Evolutionary conservation across 2,113 vertebrate genomes (phyloP).

Genomic region (Pollachius pollachius): DNA sequence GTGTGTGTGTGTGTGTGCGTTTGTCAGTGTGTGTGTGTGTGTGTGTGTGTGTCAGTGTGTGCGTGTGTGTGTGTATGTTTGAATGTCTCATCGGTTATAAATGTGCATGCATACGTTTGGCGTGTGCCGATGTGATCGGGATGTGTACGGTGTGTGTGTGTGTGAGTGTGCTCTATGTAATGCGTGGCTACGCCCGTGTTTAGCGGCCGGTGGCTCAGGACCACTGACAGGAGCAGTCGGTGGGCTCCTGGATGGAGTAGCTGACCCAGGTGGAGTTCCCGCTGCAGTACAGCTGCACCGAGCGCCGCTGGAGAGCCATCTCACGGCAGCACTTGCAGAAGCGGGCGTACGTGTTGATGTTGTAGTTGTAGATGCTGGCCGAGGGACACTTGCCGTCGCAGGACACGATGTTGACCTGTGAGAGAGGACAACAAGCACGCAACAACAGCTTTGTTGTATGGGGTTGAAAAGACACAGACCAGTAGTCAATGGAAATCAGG

Average conservation of each 20-base stretch:
- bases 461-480: too few relatives aligned
- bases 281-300: constrained; percentile 90
- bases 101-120: too few relatives aligned
- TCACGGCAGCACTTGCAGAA: constrained; percentile 98
- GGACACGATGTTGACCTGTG: constrained; percentile 94
- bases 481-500: too few relatives aligned
- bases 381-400: constrained; percentile 97
- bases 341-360: constrained; percentile 93
- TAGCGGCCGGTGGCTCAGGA: constrained; percentile 65
- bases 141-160: neutral
- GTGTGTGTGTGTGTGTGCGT: too few relatives aligned
- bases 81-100: too few relatives aligned
- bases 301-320: constrained; percentile 87
- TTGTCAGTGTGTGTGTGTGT: too few relatives aligned
- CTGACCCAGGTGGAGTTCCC: constrained; percentile 93
- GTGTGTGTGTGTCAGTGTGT: too few relatives aligned
- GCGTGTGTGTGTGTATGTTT: too few relatives aligned
- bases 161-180: neutral
- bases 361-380: constrained; percentile 99
- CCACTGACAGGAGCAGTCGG: constrained; percentile 97
- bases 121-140: too few relatives aligned
- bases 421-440: constrained; percentile 5
- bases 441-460: neutral
- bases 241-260: constrained; percentile 94
- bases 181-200: neutral